Percentiles rank a stretch among this genome's conserved stretches.
Conservation (phyloP, 2,113 vertebrate genomes). For the rabbit (Oryctolagus cuniculus) region mOryCun1.1 NC_091442.1:18103001-18103500, state of each 20-base stretch:
- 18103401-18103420: neutral
- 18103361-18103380: neutral
- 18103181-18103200: neutral
- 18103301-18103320: neutral
- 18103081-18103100: too few species aligned
- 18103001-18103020: neutral
- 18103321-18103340: neutral
- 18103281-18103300: neutral
- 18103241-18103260: neutral
- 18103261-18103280: neutral
- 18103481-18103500: neutral
- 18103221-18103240: neutral
- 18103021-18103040: conserved; percentile 19
- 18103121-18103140: too few species aligned
- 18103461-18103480: neutral
- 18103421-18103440: neutral
- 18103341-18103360: neutral
- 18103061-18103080: neutral
- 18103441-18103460: neutral
- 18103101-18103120: too few species aligned
- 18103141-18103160: neutral
- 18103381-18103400: too few species aligned
- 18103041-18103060: neutral
- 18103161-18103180: neutral
- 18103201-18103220: neutral